Conservation (phyloP, 2,888 invertebrate genomes). For the Diploptera punctata region DNA sequence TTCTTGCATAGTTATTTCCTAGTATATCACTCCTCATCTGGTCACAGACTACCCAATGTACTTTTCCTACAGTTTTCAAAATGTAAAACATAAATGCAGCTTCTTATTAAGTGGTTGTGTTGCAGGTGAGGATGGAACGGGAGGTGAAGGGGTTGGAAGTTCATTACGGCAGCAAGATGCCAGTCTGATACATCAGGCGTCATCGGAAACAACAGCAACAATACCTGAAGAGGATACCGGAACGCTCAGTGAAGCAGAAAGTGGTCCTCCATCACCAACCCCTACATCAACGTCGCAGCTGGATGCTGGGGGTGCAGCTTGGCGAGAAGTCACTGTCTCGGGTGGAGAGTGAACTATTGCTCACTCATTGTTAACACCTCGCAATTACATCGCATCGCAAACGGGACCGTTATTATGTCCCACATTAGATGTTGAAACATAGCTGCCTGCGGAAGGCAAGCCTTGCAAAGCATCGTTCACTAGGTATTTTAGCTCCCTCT, state of each 20-base stretch:
- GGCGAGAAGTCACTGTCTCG: slow-evolving; percentile 61
- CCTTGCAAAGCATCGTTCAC: background rate
- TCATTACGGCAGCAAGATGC: slow-evolving; percentile 51
- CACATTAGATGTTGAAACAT: background rate
- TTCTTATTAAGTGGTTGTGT: too few species aligned
- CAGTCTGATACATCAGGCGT: slow-evolving; percentile 42
- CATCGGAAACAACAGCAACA: slow-evolving; percentile 44
- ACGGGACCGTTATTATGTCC: background rate
- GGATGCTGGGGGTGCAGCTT: slow-evolving; percentile 49
- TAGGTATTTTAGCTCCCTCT: background rate
- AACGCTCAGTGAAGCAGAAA: slow-evolving; percentile 46
- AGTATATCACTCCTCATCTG: too few species aligned
- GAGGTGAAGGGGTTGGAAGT: slow-evolving; percentile 50
- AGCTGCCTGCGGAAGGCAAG: slow-evolving; percentile 7
- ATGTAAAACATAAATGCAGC: too few species aligned
- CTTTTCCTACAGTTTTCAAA: too few species aligned
- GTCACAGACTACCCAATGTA: too few species aligned
- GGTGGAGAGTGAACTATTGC: slow-evolving; percentile 57
- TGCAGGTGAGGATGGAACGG: slow-evolving; percentile 51
- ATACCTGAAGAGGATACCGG: slow-evolving; percentile 50
- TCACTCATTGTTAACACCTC: background rate
- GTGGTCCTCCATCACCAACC: slow-evolving; percentile 30
- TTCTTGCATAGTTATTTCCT: too few species aligned
- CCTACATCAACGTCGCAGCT: slow-evolving; percentile 25
- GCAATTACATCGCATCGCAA: background rate